A percentile compares a stretch with the other conserved stretches of the same genome.
Conservation (phyloP, 2,888 invertebrate genomes). For the Synanthedon formicaeformis region DNA sequence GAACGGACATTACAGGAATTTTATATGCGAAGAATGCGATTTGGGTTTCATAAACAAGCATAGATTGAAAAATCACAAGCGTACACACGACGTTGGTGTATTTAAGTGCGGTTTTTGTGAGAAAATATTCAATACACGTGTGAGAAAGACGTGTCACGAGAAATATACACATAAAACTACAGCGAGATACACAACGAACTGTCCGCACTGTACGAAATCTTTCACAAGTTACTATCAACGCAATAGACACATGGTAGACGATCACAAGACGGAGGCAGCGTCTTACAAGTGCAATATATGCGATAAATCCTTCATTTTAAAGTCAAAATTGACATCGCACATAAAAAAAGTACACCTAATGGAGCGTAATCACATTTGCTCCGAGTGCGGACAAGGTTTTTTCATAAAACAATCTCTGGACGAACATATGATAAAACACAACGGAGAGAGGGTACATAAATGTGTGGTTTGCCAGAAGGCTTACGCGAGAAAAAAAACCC, state of each 20-base stretch:
- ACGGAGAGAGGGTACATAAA: slow-evolving; percentile 46
- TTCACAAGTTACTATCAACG: slow-evolving; percentile 53
- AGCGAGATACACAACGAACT: slow-evolving; percentile 46
- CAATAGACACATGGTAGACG: slow-evolving; percentile 47
- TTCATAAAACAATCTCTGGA: slow-evolving; percentile 52
- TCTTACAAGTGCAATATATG: slow-evolving; percentile 56
- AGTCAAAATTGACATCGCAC: slow-evolving; percentile 49
- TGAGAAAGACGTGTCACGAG: slow-evolving; percentile 44
- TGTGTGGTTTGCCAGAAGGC: slow-evolving; percentile 48
- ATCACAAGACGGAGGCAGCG: slow-evolving; percentile 43
- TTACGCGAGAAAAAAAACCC: slow-evolving; percentile 52
- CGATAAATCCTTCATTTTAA: slow-evolving; percentile 48
- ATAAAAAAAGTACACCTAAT: slow-evolving; percentile 56
- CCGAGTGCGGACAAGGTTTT: slow-evolving; percentile 50
- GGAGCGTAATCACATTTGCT: slow-evolving; percentile 53
- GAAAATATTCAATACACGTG: slow-evolving; percentile 42
- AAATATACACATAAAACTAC: slow-evolving; percentile 48
- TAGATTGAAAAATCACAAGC: slow-evolving; percentile 40
- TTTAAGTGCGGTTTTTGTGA: slow-evolving; percentile 51
- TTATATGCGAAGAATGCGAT: slow-evolving; percentile 50
- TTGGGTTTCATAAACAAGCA: slow-evolving; percentile 51
- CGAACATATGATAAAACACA: slow-evolving; percentile 57
- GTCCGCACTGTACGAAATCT: slow-evolving; percentile 45
- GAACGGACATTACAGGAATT: slow-evolving; percentile 57
- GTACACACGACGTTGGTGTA: slow-evolving; percentile 41